Percentiles rank a stretch among this genome's conserved stretches.
Evolutionary conservation across 2,113 vertebrate genomes (phyloP).

Genomic region (Oceanodroma tethys): DNA sequence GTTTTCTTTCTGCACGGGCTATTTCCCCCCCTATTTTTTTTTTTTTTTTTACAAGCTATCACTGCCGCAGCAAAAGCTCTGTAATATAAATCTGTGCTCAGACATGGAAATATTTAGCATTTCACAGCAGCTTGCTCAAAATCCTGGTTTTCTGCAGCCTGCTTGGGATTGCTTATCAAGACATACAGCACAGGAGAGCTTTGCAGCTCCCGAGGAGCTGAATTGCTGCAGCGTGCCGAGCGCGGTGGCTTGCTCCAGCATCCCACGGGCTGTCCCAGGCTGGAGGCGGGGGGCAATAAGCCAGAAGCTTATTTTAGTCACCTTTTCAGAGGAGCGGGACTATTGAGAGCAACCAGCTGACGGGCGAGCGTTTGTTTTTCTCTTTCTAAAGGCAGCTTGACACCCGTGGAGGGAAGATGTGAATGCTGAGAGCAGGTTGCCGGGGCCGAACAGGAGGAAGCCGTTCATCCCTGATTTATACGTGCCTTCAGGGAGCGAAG

Average conservation of each 20-base stretch:
- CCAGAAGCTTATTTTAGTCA: neutral
- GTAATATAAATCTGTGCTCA: neutral
- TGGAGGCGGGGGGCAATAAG: neutral
- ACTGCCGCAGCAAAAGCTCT: neutral
- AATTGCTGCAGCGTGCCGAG: neutral
- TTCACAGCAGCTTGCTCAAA: neutral
- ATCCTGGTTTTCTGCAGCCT: neutral
- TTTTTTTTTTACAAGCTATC: neutral
- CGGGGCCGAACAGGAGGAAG: neutral
- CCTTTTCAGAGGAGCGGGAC: neutral
- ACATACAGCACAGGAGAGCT: neutral
- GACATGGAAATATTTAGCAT: neutral
- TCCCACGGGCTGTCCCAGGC: neutral
- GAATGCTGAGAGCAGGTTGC: constrained; percentile 1
- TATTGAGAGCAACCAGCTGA: neutral
- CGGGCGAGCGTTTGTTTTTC: neutral
- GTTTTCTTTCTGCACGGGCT: neutral
- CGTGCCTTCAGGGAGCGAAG: neutral
- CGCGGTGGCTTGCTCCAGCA: neutral
- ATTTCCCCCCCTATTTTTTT: fast-evolving
- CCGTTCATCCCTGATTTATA: neutral
- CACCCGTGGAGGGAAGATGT: neutral
- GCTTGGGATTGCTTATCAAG: neutral
- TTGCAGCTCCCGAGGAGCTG: neutral
- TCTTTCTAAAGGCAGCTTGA: neutral